Conservation (phyloP, 2,888 invertebrate genomes). For the Acanthosepion lycidas region DNA sequence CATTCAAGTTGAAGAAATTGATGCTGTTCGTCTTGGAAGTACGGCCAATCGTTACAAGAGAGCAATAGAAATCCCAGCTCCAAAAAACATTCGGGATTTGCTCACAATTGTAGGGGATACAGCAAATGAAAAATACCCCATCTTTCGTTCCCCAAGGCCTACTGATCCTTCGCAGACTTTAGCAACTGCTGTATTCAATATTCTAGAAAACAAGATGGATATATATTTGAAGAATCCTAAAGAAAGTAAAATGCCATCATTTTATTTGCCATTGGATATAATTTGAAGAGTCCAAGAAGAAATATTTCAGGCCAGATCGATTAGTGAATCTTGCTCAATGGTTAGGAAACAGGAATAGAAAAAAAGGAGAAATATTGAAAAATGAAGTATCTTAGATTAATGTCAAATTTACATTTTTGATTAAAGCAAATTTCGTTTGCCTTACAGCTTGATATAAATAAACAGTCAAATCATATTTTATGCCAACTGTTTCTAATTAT, state of each 20-base stretch:
- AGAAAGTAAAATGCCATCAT: background rate
- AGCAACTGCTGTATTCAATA: slow-evolving; percentile 56
- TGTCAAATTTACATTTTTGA: background rate
- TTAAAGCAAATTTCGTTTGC: background rate
- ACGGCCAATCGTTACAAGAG: slow-evolving; percentile 50
- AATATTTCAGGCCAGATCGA: too few species aligned
- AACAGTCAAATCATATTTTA: too few species aligned
- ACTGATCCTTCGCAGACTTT: slow-evolving; percentile 54
- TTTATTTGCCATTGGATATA: slow-evolving; percentile 15
- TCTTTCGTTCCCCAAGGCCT: slow-evolving; percentile 54
- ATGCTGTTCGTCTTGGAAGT: slow-evolving; percentile 39
- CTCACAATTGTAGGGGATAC: slow-evolving; percentile 56
- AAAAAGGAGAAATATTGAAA: too few species aligned
- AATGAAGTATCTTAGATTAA: background rate
- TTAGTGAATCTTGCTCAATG: too few species aligned
- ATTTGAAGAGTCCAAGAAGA: background rate
- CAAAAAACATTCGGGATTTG: slow-evolving; percentile 51
- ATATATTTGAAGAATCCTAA: slow-evolving; percentile 53
- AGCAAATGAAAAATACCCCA: slow-evolving; percentile 53
- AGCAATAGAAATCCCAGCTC: slow-evolving; percentile 50
- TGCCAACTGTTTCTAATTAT: too few species aligned
- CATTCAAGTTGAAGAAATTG: slow-evolving; percentile 45
- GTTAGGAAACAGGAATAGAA: too few species aligned
- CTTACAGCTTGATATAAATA: background rate
- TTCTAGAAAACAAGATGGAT: slow-evolving; percentile 52